phyloP scores from a whole-genome alignment of 2,113 vertebrate genomes.

The Cisticola juncidis region DNA sequence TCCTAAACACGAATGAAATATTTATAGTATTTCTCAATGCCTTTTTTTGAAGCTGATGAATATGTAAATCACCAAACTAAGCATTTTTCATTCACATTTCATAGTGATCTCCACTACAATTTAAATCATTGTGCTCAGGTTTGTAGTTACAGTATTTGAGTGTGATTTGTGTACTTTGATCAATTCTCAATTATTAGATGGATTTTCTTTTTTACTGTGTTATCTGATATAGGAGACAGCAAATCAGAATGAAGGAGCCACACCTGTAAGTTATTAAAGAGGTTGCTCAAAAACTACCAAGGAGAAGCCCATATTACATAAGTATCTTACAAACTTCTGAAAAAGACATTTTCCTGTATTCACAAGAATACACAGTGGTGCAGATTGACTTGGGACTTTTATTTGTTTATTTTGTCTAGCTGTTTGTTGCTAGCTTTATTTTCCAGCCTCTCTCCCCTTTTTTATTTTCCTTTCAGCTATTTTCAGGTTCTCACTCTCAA shows the following conservation, averaged over 20 bases:
- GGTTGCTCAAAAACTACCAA: not conserved
- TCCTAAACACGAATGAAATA: not conserved
- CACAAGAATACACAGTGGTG: fast-evolving
- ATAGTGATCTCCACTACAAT: not conserved
- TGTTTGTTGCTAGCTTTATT: not conserved
- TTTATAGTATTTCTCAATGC: not conserved
- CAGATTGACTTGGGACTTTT: not conserved
- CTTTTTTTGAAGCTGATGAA: not conserved
- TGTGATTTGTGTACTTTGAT: not conserved
- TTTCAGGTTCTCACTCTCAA: not conserved
- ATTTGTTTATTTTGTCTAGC: not conserved
- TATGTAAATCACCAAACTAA: not conserved
- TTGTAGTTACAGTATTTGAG: not conserved
- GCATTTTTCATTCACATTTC: too few species aligned
- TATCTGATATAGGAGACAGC: not conserved
- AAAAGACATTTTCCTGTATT: not conserved
- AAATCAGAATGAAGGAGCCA: not conserved
- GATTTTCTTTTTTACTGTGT: not conserved
- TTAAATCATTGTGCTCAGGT: not conserved
- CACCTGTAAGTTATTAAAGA: not conserved
- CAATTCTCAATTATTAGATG: not conserved
- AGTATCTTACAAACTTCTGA: not conserved
- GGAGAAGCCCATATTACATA: fast-evolving
- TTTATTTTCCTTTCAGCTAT: not conserved
- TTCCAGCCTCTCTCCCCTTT: not conserved